Evolutionary conservation across 2,797 vertebrate genomes (phyloP), one percentile per base, ranked within the genome.

Genomic region (Danio tinwini): DNA sequence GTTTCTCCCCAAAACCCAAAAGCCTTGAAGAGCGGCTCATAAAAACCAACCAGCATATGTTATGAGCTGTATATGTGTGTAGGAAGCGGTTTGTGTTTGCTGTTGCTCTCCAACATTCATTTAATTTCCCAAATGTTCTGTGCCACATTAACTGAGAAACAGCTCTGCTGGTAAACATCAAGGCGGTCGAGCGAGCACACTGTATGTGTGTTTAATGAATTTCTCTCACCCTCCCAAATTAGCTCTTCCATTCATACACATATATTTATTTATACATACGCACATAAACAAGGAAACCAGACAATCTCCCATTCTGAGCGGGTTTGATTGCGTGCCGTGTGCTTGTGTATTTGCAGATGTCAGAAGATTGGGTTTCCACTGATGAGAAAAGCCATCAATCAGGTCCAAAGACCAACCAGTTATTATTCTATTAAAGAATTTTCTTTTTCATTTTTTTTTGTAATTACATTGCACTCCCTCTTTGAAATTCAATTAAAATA

Each of bases 91-190:
- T 78, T 90, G 85, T 90, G 85, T 90, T 88, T 91, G 88, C 83
- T 85, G 81, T 87, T 84, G 82, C 84, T 87, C 77, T 83, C 76
- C 87, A 84, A 65, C 84, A 83, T 49, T 87, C 76, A 85, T 88
- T 88, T 88, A 50, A 87, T 90, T 88, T 84, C 79, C 78, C 67
- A 88, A 91, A 88, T 88, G 87, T 88, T 89, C 85, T 87, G 84
- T 83, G 86, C 39, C 76, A 17, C 85, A 88, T 87, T 87, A 85
- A 80, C 87, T 75, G 74, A 80, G 76, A 49, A 84, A 79, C 40
- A 50, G 63, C 61, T 69, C 49, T 13, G 85, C 90, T 91, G 90
- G n/a, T 90, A 76, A 89, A 89, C 84, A 91, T 11, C 44, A 55
- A 44, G 39, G 50, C 10, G 1, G 17, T 68, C 49, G 21, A 55